These are phyloP conservation scores for Toxotes jaculatrix DNA, from an alignment of 2,113 vertebrate genomes.

Conservation along the genomic window DNA sequence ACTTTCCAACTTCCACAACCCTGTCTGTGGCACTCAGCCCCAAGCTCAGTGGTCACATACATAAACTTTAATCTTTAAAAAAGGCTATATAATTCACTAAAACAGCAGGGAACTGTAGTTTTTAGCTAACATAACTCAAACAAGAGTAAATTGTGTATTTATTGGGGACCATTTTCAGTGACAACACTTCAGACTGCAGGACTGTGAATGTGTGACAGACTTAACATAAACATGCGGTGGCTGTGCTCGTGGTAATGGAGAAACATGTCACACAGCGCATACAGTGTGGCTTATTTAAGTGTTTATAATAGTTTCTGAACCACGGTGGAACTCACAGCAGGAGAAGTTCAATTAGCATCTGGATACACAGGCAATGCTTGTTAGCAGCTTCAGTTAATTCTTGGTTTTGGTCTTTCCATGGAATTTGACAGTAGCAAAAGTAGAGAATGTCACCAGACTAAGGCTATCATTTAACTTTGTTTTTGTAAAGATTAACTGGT, in stretches of 20 bases:
- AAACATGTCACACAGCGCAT: not conserved
- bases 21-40: not conserved
- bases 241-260: not conserved
- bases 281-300: not conserved
- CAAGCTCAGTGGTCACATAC: not conserved
- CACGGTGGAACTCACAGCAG: too few species aligned
- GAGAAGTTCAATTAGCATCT: not conserved
- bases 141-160: not conserved
- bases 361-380: not conserved
- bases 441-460: not conserved
- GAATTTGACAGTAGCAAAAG: not conserved
- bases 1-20: not conserved
- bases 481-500: not conserved
- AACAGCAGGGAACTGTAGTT: not conserved
- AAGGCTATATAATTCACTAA: not conserved
- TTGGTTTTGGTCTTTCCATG: not conserved
- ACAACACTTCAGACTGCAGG: not conserved
- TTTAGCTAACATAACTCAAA: not conserved
- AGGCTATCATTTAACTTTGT: not conserved
- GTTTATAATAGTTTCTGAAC: not conserved
- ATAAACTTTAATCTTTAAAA: not conserved
- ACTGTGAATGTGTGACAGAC: not conserved
- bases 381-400: not conserved
- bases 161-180: not conserved
- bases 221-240: not conserved